These are phyloP conservation scores for Aurelia coerulea DNA, from an alignment of 30 jellyfish, hydroid and myxozoan species.

Conservation along the genomic window DNA sequence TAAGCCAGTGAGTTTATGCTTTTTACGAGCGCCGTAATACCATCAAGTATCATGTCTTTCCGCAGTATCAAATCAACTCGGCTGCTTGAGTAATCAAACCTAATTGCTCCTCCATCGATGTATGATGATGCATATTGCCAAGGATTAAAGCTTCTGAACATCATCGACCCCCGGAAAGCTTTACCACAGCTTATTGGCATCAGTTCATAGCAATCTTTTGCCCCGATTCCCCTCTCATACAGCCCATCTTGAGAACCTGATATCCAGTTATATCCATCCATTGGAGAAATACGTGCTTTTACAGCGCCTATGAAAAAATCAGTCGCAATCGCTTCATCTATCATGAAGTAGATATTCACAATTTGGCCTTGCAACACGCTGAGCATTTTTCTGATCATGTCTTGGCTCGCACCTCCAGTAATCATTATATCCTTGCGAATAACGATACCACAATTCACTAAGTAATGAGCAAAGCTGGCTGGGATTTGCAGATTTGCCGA, in stretches of 20 bases:
- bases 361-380: neutral
- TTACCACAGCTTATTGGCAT: conserved; percentile 52
- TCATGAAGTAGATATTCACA: conserved; percentile 17
- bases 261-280: conserved; percentile 62
- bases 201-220: conserved; percentile 40
- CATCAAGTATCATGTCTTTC: conserved; percentile 51
- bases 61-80: neutral
- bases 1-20: neutral
- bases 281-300: conserved; percentile 32
- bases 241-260: conserved; percentile 63
- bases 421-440: conserved; percentile 24
- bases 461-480: conserved; percentile 31
- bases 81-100: conserved; percentile 2
- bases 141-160: conserved; percentile 15
- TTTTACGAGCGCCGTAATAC: conserved; percentile 24
- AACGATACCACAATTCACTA: conserved; percentile 10
- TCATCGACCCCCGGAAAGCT: conserved; percentile 47
- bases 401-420: neutral
- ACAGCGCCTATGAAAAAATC: conserved; percentile 51
- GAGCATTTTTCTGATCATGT: neutral
- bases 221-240: conserved; percentile 54
- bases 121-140: neutral
- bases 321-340: conserved; percentile 6
- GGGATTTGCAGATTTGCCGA: conserved; percentile 49
- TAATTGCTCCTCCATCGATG: neutral